Conservation (phyloP, 1,140 invertebrate species). For the Sinonovacula constricta region DNA sequence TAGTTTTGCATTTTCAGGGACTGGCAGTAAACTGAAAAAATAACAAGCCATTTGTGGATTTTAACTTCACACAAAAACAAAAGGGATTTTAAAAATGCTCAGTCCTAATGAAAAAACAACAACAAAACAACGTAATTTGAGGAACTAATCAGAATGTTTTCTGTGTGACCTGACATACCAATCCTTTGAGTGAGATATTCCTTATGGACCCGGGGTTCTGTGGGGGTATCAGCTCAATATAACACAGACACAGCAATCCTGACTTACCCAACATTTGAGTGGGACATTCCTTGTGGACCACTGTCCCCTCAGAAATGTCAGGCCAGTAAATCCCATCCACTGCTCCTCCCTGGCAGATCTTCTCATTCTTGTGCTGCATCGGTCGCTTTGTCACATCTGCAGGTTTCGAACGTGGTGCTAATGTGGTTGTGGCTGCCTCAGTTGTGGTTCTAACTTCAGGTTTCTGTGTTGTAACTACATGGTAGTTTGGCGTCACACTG, state of each 20-base stretch:
- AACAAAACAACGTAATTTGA: background rate
- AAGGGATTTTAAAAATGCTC: background rate
- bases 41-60: background rate
- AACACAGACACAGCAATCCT: too few species aligned
- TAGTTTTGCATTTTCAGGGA: too few species aligned
- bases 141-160: background rate
- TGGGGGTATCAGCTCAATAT: background rate
- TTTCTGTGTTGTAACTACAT: background rate
- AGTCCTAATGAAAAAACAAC: background rate
- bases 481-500: constrained; percentile 4
- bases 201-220: background rate
- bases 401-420: background rate
- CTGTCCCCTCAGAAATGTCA: background rate
- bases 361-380: constrained; percentile 3
- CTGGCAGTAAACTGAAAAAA: background rate
- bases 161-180: background rate
- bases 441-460: background rate
- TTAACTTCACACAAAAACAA: background rate
- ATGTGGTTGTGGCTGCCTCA: background rate
- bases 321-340: background rate
- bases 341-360: background rate
- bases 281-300: constrained; percentile 11
- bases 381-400: background rate
- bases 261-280: constrained; percentile 18
- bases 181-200: background rate